phyloP scores from a whole-genome alignment of 1,140 invertebrate genomes.

The Achatina immaculata region DNA sequence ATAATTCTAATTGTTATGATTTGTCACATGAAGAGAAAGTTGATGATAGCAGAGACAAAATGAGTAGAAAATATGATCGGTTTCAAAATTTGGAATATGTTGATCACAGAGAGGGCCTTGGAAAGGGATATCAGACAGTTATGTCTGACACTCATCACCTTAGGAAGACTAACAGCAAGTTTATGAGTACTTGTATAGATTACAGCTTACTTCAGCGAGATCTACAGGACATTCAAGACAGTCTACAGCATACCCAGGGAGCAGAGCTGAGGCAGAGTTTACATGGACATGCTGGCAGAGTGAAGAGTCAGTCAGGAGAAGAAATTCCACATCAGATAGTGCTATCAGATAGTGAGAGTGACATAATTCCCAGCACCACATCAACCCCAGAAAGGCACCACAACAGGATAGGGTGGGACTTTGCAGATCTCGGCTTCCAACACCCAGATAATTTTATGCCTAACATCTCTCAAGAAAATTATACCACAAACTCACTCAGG shows the following conservation, averaged over 20 bases:
- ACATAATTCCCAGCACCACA: constrained; percentile 52
- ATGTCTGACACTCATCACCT: not conserved
- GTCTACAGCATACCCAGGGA: constrained; percentile 39
- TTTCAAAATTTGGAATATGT: not conserved
- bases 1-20: too few species aligned
- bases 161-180: too few species aligned
- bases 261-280: not conserved
- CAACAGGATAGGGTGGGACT: constrained; percentile 57
- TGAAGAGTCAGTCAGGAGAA: not conserved
- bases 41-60: too few species aligned
- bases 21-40: too few species aligned
- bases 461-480: constrained; percentile 48
- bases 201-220: constrained; percentile 57
- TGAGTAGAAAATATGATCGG: too few species aligned
- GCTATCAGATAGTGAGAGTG: constrained; percentile 42
- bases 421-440: constrained; percentile 57
- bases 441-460: constrained; percentile 49
- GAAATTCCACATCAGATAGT: not conserved
- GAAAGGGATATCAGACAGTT: not conserved
- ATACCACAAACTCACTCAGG: constrained; percentile 29
- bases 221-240: constrained; percentile 62
- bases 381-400: constrained; percentile 42
- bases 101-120: not conserved
- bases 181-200: constrained; percentile 48
- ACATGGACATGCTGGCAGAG: not conserved